Conservation (phyloP, 2,797 vertebrate genomes). For the Gypaetus barbatus region DNA sequence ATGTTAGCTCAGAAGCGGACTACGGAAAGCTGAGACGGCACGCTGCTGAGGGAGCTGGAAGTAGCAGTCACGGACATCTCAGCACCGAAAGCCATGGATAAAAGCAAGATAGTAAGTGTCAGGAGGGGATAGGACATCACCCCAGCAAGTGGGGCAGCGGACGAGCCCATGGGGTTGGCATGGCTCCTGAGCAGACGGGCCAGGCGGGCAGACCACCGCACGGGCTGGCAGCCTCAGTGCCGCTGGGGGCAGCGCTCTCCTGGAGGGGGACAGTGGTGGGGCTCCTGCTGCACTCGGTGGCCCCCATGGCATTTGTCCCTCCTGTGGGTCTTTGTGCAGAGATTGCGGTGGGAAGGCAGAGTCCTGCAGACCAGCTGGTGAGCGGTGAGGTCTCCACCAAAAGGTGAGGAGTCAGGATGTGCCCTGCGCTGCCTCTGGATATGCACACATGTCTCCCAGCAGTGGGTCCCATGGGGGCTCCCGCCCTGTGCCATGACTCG, state of each 20-base stretch:
- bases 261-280: fast-evolving
- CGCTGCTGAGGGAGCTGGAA: neutral
- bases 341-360: neutral
- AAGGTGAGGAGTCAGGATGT: neutral
- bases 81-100: neutral
- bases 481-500: fast-evolving
- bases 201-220: neutral
- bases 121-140: neutral
- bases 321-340: fast-evolving
- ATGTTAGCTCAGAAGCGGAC: neutral
- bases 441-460: neutral
- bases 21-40: neutral
- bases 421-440: neutral
- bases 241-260: fast-evolving
- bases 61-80: too few relatives aligned
- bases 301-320: neutral
- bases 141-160: neutral
- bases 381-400: neutral
- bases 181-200: neutral
- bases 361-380: neutral
- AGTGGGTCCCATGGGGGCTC: neutral
- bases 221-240: neutral
- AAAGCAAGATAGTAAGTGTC: neutral
- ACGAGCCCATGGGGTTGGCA: fast-evolving
- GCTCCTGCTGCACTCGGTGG: neutral